Evolutionary conservation across 1,140 invertebrate genomes (phyloP).

Genomic region (Holcopasites calliopsidis): DNA sequence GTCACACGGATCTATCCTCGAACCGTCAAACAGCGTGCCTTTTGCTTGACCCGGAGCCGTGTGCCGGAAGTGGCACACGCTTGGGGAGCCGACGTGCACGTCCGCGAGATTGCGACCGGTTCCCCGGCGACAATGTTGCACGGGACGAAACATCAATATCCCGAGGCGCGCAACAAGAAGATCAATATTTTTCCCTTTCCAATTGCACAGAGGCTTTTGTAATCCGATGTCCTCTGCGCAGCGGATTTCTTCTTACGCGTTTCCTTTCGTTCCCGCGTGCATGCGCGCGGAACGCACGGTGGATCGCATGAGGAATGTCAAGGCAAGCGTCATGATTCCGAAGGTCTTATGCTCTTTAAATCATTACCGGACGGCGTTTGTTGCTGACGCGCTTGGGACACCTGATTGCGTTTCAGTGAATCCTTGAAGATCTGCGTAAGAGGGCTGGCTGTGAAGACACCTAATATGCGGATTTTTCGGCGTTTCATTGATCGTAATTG

Average conservation of each 20-base stretch:
- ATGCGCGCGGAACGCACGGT: slow-evolving; percentile 25
- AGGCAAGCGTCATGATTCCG: slow-evolving; percentile 29
- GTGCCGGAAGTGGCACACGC: slow-evolving; percentile 34
- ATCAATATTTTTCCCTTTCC: slow-evolving; percentile 33
- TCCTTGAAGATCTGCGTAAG: neutral
- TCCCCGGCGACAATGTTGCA: slow-evolving; percentile 38
- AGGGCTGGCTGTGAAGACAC: too few species aligned
- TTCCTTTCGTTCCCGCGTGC: neutral
- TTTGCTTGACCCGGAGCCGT: slow-evolving; percentile 8
- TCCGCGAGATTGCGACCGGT: slow-evolving; percentile 39
- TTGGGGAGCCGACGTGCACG: slow-evolving; percentile 36
- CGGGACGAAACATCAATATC: slow-evolving; percentile 33
- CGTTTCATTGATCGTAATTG: too few species aligned
- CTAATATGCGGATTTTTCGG: too few species aligned
- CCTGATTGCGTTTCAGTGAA: neutral
- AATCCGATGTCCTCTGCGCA: neutral
- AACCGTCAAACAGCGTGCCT: slow-evolving; percentile 16
- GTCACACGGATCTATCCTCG: slow-evolving; percentile 21
- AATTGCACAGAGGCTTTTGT: too few species aligned
- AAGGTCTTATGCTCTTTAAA: slow-evolving; percentile 31
- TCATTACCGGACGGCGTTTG: neutral
- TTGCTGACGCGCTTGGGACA: neutral
- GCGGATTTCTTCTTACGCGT: neutral
- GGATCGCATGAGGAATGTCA: slow-evolving; percentile 34
- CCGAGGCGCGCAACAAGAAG: slow-evolving; percentile 24